Evolutionary conservation across 2,888 invertebrate genomes (phyloP).

Genomic region (Xestia c-nigrum): DNA sequence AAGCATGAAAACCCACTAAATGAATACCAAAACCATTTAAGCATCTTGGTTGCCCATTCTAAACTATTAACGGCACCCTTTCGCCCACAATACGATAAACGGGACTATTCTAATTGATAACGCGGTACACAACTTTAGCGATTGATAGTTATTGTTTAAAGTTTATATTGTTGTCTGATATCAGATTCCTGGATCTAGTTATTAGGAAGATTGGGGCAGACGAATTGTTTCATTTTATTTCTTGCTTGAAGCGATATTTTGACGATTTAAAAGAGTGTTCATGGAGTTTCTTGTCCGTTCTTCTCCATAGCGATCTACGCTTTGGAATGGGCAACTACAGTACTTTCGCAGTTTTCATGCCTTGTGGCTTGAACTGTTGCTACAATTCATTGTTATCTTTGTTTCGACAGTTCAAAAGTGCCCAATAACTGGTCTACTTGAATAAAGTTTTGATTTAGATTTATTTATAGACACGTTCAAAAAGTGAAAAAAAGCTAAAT

Average conservation of each 20-base stretch:
- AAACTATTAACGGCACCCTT: conserved; percentile 33
- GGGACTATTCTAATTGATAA: conserved; percentile 63
- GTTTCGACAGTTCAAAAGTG: too few relatives aligned
- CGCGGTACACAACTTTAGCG: conserved; percentile 51
- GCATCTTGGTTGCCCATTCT: conserved; percentile 6
- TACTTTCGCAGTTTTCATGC: too few relatives aligned
- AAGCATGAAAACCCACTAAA: not conserved
- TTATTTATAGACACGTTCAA: too few relatives aligned
- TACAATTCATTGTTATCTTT: too few relatives aligned
- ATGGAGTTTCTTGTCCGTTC: too few relatives aligned
- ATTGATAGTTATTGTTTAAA: conserved; percentile 64
- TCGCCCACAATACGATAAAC: conserved; percentile 35
- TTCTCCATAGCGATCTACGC: too few relatives aligned
- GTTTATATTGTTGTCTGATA: conserved; percentile 58
- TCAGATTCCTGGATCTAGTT: conserved; percentile 28
- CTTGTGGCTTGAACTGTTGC: too few relatives aligned
- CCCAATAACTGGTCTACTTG: too few relatives aligned
- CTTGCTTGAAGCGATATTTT: not conserved
- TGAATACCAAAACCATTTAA: not conserved
- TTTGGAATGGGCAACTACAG: too few relatives aligned
- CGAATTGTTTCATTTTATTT: not conserved
- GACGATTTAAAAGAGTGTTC: too few relatives aligned
- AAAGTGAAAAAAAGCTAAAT: not conserved
- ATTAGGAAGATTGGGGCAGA: conserved; percentile 24
- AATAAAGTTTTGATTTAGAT: too few relatives aligned